phyloP scores from a whole-genome alignment of 2,113 vertebrate genomes.

The Vombatus ursinus region DNA sequence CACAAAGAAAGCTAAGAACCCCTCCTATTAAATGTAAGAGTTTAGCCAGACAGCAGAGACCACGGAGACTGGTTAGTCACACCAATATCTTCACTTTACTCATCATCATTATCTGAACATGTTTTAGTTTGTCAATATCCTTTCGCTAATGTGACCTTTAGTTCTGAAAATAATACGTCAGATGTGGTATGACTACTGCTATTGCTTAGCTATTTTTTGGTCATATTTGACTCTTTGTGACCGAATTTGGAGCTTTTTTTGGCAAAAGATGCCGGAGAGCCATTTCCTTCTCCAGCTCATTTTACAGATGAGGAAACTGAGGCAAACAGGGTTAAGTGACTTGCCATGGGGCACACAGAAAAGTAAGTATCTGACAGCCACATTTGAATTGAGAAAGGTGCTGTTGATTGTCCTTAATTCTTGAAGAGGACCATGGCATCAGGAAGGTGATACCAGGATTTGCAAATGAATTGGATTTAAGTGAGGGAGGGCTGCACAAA shows the following conservation, averaged over 20 bases:
- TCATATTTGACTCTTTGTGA: neutral
- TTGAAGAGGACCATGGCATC: too few relatives aligned
- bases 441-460: too few relatives aligned
- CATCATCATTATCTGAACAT: neutral
- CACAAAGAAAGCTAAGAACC: neutral
- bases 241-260: neutral
- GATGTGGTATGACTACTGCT: neutral
- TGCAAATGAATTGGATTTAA: too few relatives aligned
- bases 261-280: neutral
- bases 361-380: too few relatives aligned
- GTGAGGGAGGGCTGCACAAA: too few relatives aligned
- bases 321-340: too few relatives aligned
- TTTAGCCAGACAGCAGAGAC: neutral
- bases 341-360: too few relatives aligned
- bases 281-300: neutral
- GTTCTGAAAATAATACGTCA: neutral
- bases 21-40: too few relatives aligned
- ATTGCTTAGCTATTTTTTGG: neutral
- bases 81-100: neutral
- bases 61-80: neutral
- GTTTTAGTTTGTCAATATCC: neutral
- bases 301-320: too few relatives aligned
- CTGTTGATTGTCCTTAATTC: too few relatives aligned
- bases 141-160: neutral
- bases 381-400: too few relatives aligned